These are phyloP conservation scores for Pseudomugil gertrudae DNA, from an alignment of 2,797 vertebrate species.

Conservation along the genomic window DNA sequence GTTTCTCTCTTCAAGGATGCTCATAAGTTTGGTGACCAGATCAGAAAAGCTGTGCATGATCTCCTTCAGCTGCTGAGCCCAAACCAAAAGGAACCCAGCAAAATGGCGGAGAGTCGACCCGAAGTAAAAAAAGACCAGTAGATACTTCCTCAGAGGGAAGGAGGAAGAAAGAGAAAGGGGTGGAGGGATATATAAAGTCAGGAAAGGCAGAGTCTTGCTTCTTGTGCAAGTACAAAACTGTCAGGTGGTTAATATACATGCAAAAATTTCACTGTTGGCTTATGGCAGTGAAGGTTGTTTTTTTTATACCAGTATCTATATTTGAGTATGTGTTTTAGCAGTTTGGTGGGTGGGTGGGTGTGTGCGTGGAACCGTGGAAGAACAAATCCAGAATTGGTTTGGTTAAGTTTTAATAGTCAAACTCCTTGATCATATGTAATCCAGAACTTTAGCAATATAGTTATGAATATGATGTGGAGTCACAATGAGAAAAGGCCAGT, in stretches of 20 bases:
- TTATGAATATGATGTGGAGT: slow-evolving; percentile 5
- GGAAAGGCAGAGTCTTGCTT: slow-evolving; percentile 1
- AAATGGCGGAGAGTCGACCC: slow-evolving; percentile 40
- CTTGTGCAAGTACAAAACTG: slow-evolving; percentile 12
- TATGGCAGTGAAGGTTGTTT: background rate
- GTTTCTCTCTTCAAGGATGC: slow-evolving; percentile 77
- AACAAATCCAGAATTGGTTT: slow-evolving; percentile 18
- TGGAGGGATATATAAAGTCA: background rate
- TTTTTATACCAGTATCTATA: slow-evolving; percentile 49
- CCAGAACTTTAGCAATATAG: background rate
- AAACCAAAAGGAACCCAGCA: slow-evolving; percentile 59
- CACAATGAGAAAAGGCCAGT: slow-evolving; percentile 20
- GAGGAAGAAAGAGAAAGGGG: slow-evolving; percentile 24
- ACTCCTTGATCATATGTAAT: background rate
- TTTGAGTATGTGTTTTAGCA: slow-evolving; percentile 41
- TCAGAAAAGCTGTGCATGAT: slow-evolving; percentile 83
- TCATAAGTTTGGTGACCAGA: slow-evolving; percentile 83
- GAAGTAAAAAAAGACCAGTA: slow-evolving; percentile 80
- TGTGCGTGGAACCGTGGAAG: background rate
- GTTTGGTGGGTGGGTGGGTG: slow-evolving; percentile 15
- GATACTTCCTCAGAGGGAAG: background rate
- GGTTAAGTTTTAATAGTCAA: slow-evolving; percentile 23
- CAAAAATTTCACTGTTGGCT: slow-evolving; percentile 3
- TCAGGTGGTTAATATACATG: slow-evolving; percentile 20
- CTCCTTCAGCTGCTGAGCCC: slow-evolving; percentile 81